Conservation (phyloP, 2,888 invertebrate genomes). For the Habrosyne pyritoides region DNA sequence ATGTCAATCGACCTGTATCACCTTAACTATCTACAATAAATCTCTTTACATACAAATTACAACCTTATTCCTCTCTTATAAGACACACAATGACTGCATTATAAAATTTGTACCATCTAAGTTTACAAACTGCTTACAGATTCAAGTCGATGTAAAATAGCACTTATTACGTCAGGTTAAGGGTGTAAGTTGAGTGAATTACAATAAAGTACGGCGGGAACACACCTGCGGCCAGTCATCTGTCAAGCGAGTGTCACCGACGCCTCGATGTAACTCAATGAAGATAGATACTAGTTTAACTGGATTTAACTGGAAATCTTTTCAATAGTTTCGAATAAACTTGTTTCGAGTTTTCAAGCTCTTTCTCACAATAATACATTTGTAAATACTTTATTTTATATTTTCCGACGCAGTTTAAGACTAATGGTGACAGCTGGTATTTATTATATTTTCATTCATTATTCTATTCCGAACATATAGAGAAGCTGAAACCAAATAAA, state of each 20-base stretch:
- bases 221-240: conserved; percentile 55
- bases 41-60: background rate
- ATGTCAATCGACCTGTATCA: conserved; percentile 55
- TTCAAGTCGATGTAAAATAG: background rate
- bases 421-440: too few species aligned
- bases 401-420: too few species aligned
- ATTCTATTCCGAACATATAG: too few species aligned
- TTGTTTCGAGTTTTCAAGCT: background rate
- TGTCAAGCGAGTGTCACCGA: conserved; percentile 44
- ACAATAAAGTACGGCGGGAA: conserved; percentile 26
- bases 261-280: conserved; percentile 13
- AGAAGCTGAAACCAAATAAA: too few species aligned
- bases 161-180: background rate
- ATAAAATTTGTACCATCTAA: background rate
- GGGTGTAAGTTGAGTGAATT: background rate
- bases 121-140: background rate
- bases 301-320: conserved; percentile 20
- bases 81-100: background rate
- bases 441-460: too few species aligned
- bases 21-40: background rate
- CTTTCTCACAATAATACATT: too few species aligned
- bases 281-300: conserved; percentile 19
- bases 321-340: background rate
- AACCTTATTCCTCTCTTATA: background rate
- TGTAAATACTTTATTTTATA: too few species aligned